Conservation (phyloP, 2,888 invertebrate genomes). For the Clitarchus hookeri region DNA sequence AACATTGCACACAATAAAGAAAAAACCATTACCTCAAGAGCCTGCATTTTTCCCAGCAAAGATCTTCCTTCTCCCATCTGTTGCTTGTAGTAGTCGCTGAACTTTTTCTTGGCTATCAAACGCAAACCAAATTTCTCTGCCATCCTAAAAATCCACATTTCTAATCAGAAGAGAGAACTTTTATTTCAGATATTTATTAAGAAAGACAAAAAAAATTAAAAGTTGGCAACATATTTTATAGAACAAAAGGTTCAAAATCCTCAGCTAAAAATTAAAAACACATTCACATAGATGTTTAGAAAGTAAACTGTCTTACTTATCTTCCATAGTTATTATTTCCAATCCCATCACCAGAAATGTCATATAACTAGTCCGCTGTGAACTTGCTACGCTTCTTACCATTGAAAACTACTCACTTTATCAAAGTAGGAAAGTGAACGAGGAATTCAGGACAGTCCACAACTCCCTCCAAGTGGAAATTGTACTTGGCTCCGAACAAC, state of each 20-base stretch:
- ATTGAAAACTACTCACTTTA: constrained; percentile 53
- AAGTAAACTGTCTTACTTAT: too few relatives aligned
- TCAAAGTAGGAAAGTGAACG: constrained; percentile 87
- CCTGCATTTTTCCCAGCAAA: constrained; percentile 77
- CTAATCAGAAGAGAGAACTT: too few relatives aligned
- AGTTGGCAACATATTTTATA: background rate
- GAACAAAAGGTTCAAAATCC: background rate
- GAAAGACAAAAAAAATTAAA: background rate
- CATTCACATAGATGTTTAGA: background rate
- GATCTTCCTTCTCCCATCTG: constrained; percentile 62
- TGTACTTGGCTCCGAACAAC: constrained; percentile 93
- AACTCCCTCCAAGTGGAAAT: constrained; percentile 93
- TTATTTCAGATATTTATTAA: background rate
- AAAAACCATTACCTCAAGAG: constrained; percentile 62
- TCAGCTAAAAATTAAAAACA: background rate
- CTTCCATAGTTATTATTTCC: background rate
- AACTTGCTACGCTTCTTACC: too few relatives aligned
- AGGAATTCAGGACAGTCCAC: constrained; percentile 99
- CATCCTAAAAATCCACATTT: constrained; percentile 52
- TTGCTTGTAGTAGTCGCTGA: constrained; percentile 78
- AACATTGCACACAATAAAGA: too few relatives aligned
- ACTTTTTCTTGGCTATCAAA: constrained; percentile 59
- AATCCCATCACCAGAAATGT: background rate
- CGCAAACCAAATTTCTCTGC: constrained; percentile 58
- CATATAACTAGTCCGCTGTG: too few relatives aligned